Percentiles rank a stretch among this genome's conserved stretches.
phyloP scores from a whole-genome alignment of 2,113 vertebrate genomes.

The Malurus cyaneus region DNA sequence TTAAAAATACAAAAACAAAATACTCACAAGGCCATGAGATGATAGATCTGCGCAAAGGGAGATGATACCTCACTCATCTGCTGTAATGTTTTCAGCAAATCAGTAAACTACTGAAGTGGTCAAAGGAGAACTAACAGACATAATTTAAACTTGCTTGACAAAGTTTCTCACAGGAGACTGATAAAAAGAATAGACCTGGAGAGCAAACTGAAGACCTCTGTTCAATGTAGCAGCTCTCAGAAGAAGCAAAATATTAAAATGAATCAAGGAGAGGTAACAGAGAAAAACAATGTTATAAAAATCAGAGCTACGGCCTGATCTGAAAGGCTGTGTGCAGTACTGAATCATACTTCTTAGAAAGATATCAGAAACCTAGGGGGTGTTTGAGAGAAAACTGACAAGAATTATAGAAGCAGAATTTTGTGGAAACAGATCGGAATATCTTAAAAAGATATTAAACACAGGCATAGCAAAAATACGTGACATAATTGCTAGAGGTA shows the following conservation, averaged over 20 bases:
- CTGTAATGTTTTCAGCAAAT: neutral
- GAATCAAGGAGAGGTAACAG: neutral
- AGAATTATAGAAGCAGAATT: neutral
- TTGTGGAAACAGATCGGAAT: neutral
- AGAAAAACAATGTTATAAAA: neutral
- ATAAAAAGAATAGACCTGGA: neutral
- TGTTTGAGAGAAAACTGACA: neutral
- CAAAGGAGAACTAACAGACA: neutral
- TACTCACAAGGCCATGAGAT: neutral
- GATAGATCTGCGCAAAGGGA: neutral
- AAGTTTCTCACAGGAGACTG: neutral
- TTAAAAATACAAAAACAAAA: constrained; percentile 23
- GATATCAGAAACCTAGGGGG: neutral
- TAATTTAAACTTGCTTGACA: neutral
- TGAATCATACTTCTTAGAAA: neutral
- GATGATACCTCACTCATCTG: neutral
- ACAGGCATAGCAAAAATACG: neutral
- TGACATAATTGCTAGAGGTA: neutral
- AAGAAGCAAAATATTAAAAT: constrained; percentile 1
- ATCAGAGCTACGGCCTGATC: neutral
- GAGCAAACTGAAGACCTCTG: neutral
- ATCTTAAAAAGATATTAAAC: neutral
- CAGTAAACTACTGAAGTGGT: neutral
- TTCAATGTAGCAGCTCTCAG: neutral
- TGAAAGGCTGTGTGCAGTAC: neutral